These are phyloP conservation scores for Morelia viridis DNA, from an alignment of 2,797 vertebrate species.

Conservation along the genomic window DNA sequence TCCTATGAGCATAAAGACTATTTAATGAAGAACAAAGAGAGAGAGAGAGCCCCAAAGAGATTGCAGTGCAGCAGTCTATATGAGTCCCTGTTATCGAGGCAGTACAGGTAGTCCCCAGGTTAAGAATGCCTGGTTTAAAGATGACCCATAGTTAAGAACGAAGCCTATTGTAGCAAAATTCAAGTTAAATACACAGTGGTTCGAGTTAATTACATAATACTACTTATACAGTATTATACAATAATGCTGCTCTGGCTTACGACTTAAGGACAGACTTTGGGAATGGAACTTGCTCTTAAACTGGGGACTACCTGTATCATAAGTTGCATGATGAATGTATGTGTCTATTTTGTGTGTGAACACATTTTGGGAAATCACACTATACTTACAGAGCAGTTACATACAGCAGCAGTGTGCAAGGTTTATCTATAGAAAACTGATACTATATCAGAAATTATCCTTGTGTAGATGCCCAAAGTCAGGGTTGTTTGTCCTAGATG, in stretches of 20 bases:
- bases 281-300: no score
- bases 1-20: conserved; percentile 42
- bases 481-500: background rate
- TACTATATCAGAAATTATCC: background rate
- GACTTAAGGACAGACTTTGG: no score
- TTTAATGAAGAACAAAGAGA: background rate
- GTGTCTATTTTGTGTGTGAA: background rate
- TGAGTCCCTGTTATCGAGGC: background rate
- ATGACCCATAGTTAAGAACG: no score
- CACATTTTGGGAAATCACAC: background rate
- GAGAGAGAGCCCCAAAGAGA: background rate
- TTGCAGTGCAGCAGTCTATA: background rate
- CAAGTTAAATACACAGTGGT: no score
- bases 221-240: no score
- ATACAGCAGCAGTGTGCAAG: background rate
- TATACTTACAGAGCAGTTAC: background rate
- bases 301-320: background rate
- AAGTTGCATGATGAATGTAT: background rate
- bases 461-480: background rate
- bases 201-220: no score
- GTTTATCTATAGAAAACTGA: background rate
- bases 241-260: no score
- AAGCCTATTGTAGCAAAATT: no score
- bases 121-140: no score
- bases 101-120: background rate